Conservation (phyloP, 2,888 invertebrate species). For the Galeopsomyia nigrocyanea region DNA sequence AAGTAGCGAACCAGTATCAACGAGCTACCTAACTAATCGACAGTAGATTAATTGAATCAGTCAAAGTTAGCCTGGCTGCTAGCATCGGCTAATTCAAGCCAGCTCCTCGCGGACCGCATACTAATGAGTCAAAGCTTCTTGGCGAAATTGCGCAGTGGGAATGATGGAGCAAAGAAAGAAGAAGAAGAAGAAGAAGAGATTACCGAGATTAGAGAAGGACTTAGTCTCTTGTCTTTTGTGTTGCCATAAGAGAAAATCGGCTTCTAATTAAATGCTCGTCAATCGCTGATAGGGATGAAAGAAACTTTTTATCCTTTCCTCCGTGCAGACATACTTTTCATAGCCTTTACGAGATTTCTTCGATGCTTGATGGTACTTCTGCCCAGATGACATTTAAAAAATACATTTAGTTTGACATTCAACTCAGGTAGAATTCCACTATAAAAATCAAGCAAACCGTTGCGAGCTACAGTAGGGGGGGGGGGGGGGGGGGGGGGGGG, state of each 20-base stretch:
- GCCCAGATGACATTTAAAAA: too few relatives aligned
- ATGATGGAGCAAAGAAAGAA: background rate
- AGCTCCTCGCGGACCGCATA: too few relatives aligned
- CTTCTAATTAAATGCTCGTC: constrained; percentile 9
- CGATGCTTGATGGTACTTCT: too few relatives aligned
- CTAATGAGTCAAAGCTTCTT: too few relatives aligned
- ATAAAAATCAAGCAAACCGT: too few relatives aligned
- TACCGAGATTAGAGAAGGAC: background rate
- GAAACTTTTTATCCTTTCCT: background rate
- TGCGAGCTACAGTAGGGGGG: too few relatives aligned
- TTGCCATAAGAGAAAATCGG: background rate
- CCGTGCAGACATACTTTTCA: too few relatives aligned
- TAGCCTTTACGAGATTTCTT: too few relatives aligned
- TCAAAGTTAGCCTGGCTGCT: constrained; percentile 3
- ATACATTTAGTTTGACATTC: too few relatives aligned
- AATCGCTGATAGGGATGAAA: background rate
- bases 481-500: too few relatives aligned
- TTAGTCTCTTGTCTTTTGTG: background rate
- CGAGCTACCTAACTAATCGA: constrained; percentile 26
- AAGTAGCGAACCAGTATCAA: constrained; percentile 7
- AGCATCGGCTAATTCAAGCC: background rate
- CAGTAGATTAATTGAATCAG: constrained; percentile 27
- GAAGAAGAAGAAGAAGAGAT: constrained; percentile 1
- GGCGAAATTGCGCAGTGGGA: background rate
- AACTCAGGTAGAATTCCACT: too few relatives aligned